Evolutionary conservation across 2,113 vertebrate species (phyloP), one percentile per base, ranked within the genome.

Genomic region (Tonatia bakeri): DNA sequence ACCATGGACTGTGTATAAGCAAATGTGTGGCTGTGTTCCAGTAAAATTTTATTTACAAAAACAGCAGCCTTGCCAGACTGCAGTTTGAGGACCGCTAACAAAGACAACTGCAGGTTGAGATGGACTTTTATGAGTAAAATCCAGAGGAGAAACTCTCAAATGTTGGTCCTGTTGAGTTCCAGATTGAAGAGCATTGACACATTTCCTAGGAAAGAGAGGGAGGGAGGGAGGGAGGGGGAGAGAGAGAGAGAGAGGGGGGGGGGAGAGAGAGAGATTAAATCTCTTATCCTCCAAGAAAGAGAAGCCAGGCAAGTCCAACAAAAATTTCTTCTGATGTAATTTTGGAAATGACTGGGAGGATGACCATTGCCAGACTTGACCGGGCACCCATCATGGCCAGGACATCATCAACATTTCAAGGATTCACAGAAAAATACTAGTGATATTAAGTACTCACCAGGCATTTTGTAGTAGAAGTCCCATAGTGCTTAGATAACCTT

Each of bases 181-280:
- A 64, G 56, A 47, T 50, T 70, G 61, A 90, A 70, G 43, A 77
- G 4, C 45, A 65, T 61, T 56, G 70, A 79, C 26, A 54, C 17
- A 76, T 96, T 94, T 94, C 43, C 40, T 92, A 70, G 43, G 59
- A 10, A n/a, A n/a, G n/a, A n/a, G n/a, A n/a, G n/a, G n/a, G n/a
- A n/a, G n/a, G n/a, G n/a, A n/a, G n/a, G n/a, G n/a, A n/a, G n/a
- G n/a, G n/a, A n/a, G 54, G 20, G 54, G 20, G 54, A 7, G 54
- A 22, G 54, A 22, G 8, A 52, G 50, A 5, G 50, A n/a, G n/a
- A n/a, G n/a, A n/a, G n/a, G n/a, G n/a, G 54, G 20, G 54, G 20
- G 54, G 7, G 54, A 22, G 54, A 26, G 12, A 54, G 52, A 7
- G 52, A 24, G 28, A 15, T 15, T 15, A 93, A 85, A 20, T 54